phyloP scores from a whole-genome alignment of 2,888 invertebrate species.

The Ornithoptera priamus region DNA sequence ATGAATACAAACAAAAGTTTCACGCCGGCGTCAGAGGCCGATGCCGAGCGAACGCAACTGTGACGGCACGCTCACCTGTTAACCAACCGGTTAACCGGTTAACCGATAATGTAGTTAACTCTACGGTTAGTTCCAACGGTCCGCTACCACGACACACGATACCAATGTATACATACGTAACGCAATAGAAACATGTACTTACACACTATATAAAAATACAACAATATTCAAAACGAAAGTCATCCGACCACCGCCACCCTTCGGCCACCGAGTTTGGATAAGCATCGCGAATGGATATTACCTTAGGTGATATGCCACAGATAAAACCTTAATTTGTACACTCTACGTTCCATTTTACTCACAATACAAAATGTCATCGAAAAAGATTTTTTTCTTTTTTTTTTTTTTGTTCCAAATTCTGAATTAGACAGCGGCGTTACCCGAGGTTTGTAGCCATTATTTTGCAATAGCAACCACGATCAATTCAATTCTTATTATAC shows the following conservation, averaged over 20 bases:
- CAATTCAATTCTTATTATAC: slow-evolving; percentile 32
- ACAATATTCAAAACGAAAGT: slow-evolving; percentile 60
- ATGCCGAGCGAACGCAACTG: background rate
- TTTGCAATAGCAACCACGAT: slow-evolving; percentile 36
- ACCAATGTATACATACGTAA: slow-evolving; percentile 37
- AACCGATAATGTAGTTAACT: slow-evolving; percentile 29
- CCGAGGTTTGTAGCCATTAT: slow-evolving; percentile 25
- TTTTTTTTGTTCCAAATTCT: slow-evolving; percentile 34
- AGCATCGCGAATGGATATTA: slow-evolving; percentile 35
- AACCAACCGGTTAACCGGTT: slow-evolving; percentile 21
- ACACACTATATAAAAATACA: slow-evolving; percentile 75
- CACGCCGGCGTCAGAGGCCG: slow-evolving; percentile 30
- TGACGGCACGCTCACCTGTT: background rate
- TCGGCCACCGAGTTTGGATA: slow-evolving; percentile 40
- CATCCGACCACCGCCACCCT: slow-evolving; percentile 39
- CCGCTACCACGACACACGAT: slow-evolving; percentile 20
- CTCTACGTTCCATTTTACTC: slow-evolving; percentile 41
- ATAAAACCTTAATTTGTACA: slow-evolving; percentile 50
- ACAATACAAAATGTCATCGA: slow-evolving; percentile 39
- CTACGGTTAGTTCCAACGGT: slow-evolving; percentile 22
- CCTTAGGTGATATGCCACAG: slow-evolving; percentile 72
- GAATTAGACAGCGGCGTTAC: slow-evolving; percentile 36
- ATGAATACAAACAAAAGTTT: slow-evolving; percentile 50
- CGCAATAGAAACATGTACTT: slow-evolving; percentile 60
- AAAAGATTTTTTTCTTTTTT: slow-evolving; percentile 34